A percentile compares a stretch with the other conserved stretches of the same genome.
phyloP scores from a whole-genome alignment of 2,888 invertebrate genomes.

The Cosmia trapezina region DNA sequence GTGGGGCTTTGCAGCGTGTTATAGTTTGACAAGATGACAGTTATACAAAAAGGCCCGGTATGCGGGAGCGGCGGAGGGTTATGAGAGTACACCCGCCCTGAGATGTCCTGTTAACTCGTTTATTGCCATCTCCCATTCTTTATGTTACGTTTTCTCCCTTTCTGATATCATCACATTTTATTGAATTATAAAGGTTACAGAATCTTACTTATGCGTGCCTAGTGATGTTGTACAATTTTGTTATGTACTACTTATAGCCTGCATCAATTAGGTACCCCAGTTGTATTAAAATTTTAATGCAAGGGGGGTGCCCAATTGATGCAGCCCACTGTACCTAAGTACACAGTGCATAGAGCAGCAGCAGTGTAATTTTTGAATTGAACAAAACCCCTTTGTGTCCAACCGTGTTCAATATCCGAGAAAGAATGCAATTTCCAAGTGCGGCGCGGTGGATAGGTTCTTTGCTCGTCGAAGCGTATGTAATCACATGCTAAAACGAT shows the following conservation, averaged over 20 bases:
- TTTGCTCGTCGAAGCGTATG: slow-evolving; percentile 79
- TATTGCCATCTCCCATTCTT: slow-evolving; percentile 79
- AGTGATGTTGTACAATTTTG: slow-evolving; percentile 16
- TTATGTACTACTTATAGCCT: too few species aligned
- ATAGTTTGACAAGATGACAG: slow-evolving; percentile 89
- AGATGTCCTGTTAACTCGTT: slow-evolving; percentile 80
- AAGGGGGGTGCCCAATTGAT: too few species aligned
- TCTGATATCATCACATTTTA: slow-evolving; percentile 70
- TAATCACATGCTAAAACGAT: slow-evolving; percentile 80
- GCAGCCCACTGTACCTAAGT: too few species aligned
- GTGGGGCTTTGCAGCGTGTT: slow-evolving; percentile 84
- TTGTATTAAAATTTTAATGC: too few species aligned
- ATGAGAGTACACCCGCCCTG: slow-evolving; percentile 59
- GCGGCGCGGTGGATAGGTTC: slow-evolving; percentile 74
- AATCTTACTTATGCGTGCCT: slow-evolving; percentile 39
- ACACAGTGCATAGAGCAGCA: neutral
- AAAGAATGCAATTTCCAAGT: slow-evolving; percentile 72
- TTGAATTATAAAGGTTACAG: slow-evolving; percentile 70
- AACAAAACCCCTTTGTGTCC: slow-evolving; percentile 40
- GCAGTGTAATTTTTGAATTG: neutral
- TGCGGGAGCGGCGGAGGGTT: slow-evolving; percentile 60
- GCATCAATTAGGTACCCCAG: too few species aligned
- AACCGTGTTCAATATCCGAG: slow-evolving; percentile 70
- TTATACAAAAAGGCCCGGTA: slow-evolving; percentile 78
- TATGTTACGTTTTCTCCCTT: slow-evolving; percentile 70